Percentiles rank a stretch among this genome's conserved stretches.
These are phyloP conservation scores for Tolmerus cingulatus DNA, from an alignment of 2,888 invertebrate species.

Conservation along the genomic window DNA sequence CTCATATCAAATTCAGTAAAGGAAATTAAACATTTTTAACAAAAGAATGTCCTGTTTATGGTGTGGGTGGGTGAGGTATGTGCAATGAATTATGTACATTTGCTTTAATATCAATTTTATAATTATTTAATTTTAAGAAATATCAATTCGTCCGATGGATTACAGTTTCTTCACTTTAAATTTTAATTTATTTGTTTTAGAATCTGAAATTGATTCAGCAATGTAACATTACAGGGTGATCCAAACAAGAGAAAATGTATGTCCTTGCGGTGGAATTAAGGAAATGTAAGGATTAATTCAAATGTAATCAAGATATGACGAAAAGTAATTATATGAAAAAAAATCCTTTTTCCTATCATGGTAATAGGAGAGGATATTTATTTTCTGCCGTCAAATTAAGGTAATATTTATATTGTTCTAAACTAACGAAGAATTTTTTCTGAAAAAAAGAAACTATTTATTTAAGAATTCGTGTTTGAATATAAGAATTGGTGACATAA, in stretches of 20 bases:
- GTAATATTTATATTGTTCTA: neutral
- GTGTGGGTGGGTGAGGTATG: constrained; percentile 27
- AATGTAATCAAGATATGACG: neutral
- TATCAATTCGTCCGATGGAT: neutral
- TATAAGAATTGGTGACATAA: neutral
- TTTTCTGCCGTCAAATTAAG: neutral
- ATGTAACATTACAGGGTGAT: neutral
- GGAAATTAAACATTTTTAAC: neutral
- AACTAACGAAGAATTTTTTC: neutral
- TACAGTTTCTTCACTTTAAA: neutral
- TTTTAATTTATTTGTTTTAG: neutral
- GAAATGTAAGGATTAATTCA: neutral
- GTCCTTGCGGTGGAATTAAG: neutral
- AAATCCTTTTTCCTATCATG: neutral
- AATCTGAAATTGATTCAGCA: neutral
- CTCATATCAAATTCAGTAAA: neutral
- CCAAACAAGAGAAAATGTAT: neutral
- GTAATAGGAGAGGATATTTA: neutral
- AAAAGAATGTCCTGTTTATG: neutral
- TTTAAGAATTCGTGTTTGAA: no score
- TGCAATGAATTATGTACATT: constrained; percentile 5
- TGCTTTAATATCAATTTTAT: constrained; percentile 27
- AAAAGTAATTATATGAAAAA: neutral
- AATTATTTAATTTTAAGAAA: neutral
- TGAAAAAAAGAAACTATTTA: neutral